A percentile compares a stretch with the other conserved stretches of the same genome.
Evolutionary conservation across 2,797 vertebrate species (phyloP).

Genomic region (Euthynnus affinis): DNA sequence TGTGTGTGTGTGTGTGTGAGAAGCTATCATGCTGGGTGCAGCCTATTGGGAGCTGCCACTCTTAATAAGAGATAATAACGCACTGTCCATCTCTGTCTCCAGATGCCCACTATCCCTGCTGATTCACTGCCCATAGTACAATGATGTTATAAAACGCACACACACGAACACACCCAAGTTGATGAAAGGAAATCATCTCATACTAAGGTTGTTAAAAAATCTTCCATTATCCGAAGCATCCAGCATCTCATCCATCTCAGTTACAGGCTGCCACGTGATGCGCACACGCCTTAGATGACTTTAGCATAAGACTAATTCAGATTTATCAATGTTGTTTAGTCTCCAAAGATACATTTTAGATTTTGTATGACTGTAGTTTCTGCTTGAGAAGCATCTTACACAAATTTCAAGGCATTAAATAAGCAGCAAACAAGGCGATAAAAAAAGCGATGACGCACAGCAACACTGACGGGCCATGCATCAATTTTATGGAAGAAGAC

Average conservation of each 20-base stretch:
- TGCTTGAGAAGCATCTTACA: conserved; percentile 45
- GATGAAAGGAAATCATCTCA: conserved; percentile 52
- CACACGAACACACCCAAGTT: conserved; percentile 26
- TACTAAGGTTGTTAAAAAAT: conserved; percentile 35
- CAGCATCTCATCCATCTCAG: conserved; percentile 42
- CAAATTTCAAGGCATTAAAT: conserved; percentile 51
- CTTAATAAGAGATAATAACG: conserved; percentile 73
- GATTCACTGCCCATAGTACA: conserved; percentile 51
- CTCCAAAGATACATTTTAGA: conserved; percentile 51
- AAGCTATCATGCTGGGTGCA: conserved; percentile 25
- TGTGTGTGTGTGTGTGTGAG: conserved; percentile 24
- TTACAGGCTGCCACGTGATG: conserved; percentile 47
- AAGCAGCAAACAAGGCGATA: conserved; percentile 45
- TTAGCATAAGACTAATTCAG: conserved; percentile 31
- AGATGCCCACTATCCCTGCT: conserved; percentile 60
- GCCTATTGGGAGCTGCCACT: conserved; percentile 66
- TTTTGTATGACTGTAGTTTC: conserved; percentile 53
- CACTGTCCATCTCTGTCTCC: conserved; percentile 59
- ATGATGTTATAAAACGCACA: conserved; percentile 42
- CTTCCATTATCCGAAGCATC: conserved; percentile 39
- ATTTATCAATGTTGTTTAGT: conserved; percentile 51
- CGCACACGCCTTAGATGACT: conserved; percentile 36
- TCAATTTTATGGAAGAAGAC: conserved; percentile 24
- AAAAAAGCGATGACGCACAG: conserved; percentile 41
- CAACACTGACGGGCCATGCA: background rate